Evolutionary conservation across 2,797 vertebrate species (phyloP), one percentile per base, ranked within the genome.

Genomic region (Lutra lutra): DNA sequence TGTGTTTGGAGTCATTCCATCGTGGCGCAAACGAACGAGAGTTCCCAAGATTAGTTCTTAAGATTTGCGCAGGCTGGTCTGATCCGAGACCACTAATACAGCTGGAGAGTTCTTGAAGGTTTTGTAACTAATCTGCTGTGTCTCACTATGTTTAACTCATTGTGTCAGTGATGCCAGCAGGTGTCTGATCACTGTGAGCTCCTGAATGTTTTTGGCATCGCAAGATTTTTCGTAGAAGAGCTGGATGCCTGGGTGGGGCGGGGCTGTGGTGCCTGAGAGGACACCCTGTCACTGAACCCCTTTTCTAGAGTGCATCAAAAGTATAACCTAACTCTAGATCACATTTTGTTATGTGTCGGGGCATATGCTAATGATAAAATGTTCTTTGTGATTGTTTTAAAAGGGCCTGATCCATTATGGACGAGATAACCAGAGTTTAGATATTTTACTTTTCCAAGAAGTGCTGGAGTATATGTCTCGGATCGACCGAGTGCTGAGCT

Each of bases 381-480:
- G 10, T 54, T 48, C 25, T 93, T 89, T 96, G 6, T 84, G 35
- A 46, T 66, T 96, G 83, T 73, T 78, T 35, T 11, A n/a, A 82
- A 94, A 99, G 99, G 99, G 99, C 70, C 98, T 99, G 38, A 99
- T 99, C 98, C 99, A 99, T 98, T 99, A 99, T 97, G 99, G 99
- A 54, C 99, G 99, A 83, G 99, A 99, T 98, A 99, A 99, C 98
- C 99, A 99, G 83, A 99, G 99, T 97, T 96, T 99, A 98, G 99
- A 99, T 95, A 99, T 99, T 91, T 99, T 99, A 93, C 98, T 99
- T 82, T 99, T 99, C 98, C 99, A 99, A 64, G 99, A 99, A 98
- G 99, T 99, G 75, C 99, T 99, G 73, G 99, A 99, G 96, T 99
- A 99, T 80, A 98, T 99, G 97, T 99, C 99, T 82, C 99, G 99